Percentiles rank a stretch among this genome's conserved stretches.
Evolutionary conservation across 2,797 vertebrate genomes (phyloP).

Genomic region (Hozukius guyotensis): DNA sequence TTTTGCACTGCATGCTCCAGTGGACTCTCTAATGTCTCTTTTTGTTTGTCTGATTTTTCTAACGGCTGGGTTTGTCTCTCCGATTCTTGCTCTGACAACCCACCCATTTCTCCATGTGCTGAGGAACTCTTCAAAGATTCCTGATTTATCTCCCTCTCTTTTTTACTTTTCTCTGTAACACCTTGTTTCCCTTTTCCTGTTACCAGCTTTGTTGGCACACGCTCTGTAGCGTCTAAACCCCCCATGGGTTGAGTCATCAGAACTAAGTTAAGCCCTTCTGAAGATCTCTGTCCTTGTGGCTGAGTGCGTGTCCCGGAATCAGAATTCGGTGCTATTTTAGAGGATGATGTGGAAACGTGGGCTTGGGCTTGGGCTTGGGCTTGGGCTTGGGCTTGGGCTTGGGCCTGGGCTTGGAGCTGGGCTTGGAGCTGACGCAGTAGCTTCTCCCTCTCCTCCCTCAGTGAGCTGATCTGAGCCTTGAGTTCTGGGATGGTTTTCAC

Average conservation of each 20-base stretch:
- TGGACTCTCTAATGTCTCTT: conserved; percentile 45
- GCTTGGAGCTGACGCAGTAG: conserved; percentile 75
- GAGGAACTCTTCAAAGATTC: conserved; percentile 21
- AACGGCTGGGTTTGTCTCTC: conserved; percentile 39
- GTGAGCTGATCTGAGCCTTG: conserved; percentile 79
- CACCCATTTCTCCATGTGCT: conserved; percentile 13
- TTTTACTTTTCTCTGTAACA: conserved; percentile 34
- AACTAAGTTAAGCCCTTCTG: conserved; percentile 59
- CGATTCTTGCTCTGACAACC: conserved; percentile 27
- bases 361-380: conserved; percentile 28
- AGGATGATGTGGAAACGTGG: conserved; percentile 38
- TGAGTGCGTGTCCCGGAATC: conserved; percentile 28
- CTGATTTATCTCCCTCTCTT: conserved; percentile 18
- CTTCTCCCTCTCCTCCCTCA: conserved; percentile 76
- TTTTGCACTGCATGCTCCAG: conserved; percentile 51
- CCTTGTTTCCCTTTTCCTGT: conserved; percentile 32
- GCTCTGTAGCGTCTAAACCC: conserved; percentile 38
- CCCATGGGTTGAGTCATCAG: conserved; percentile 46
- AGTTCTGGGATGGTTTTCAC: conserved; percentile 82
- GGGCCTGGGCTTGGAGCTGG: conserved; percentile 66
- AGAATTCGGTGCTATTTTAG: conserved; percentile 9
- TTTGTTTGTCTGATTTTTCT: conserved; percentile 63
- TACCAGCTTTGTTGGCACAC: conserved; percentile 25
- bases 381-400: conserved; percentile 64
- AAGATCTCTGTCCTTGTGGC: conserved; percentile 44